phyloP scores from a whole-genome alignment of 2,888 invertebrate genomes.

The Andrena dorsata region DNA sequence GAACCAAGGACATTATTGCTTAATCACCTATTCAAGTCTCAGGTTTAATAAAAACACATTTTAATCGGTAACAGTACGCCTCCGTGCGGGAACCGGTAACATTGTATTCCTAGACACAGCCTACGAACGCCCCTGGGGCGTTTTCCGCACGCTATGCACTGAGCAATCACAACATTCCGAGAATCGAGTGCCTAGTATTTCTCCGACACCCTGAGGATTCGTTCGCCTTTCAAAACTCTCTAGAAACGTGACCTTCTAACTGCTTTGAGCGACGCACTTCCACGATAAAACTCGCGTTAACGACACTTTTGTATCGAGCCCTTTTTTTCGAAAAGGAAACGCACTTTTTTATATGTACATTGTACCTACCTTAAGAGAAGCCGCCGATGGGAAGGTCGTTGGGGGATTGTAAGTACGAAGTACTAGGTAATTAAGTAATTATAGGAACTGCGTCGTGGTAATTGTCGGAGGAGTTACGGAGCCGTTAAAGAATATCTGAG shows the following conservation, averaged over 20 bases:
- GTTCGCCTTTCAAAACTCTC: neutral
- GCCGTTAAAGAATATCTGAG: constrained; percentile 5
- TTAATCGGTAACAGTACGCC: neutral
- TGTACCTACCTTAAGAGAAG: constrained; percentile 63
- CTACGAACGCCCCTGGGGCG: neutral
- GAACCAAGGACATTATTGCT: neutral
- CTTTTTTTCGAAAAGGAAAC: constrained; percentile 67
- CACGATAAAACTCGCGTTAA: neutral
- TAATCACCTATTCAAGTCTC: neutral
- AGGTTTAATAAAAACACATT: neutral
- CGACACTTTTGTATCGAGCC: constrained; percentile 55
- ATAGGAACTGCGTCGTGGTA: constrained; percentile 63
- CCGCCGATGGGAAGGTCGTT: constrained; percentile 50
- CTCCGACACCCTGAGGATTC: neutral
- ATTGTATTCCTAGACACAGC: neutral
- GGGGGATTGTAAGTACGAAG: constrained; percentile 72
- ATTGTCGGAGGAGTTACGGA: constrained; percentile 65
- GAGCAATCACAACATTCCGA: too few relatives aligned
- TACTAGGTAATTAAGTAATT: constrained; percentile 72
- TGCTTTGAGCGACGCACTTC: neutral
- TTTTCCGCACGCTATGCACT: too few relatives aligned
- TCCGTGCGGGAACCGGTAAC: neutral
- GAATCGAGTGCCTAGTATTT: neutral
- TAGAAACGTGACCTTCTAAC: neutral
- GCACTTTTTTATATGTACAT: constrained; percentile 64